Evolutionary conservation across 2,888 invertebrate genomes (phyloP).

Genomic region (Aleiodes testaceus): DNA sequence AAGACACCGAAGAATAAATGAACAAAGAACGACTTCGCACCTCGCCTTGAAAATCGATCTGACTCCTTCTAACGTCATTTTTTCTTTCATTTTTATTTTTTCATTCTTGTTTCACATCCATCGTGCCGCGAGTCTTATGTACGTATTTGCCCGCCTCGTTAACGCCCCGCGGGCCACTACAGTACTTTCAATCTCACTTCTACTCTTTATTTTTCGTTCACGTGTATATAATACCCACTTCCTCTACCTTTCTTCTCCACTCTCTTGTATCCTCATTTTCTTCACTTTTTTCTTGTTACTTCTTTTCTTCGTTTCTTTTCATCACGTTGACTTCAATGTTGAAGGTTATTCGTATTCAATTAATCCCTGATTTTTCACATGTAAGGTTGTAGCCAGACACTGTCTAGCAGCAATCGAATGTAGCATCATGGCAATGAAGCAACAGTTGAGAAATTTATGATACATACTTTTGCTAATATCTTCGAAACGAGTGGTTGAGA

Average conservation of each 20-base stretch:
- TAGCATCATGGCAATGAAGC: neutral
- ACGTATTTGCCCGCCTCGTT: constrained; percentile 66
- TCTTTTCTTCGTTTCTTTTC: constrained; percentile 36
- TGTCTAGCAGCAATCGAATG: neutral
- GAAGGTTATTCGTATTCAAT: neutral
- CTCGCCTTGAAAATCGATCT: constrained; percentile 57
- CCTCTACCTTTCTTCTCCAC: constrained; percentile 40
- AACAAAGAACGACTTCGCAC: constrained; percentile 59
- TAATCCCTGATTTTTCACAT: neutral
- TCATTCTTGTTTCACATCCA: constrained; percentile 39
- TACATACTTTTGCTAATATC: too few relatives aligned
- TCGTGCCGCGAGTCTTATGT: constrained; percentile 44
- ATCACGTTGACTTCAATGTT: neutral
- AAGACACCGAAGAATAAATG: neutral
- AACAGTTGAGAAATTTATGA: neutral
- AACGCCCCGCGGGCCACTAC: constrained; percentile 61
- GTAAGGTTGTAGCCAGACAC: neutral
- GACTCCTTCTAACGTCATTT: constrained; percentile 24
- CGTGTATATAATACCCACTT: constrained; percentile 47
- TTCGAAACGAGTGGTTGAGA: too few relatives aligned
- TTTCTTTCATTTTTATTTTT: constrained; percentile 39
- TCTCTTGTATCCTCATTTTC: constrained; percentile 35
- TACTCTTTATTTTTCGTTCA: constrained; percentile 23
- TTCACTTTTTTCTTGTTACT: constrained; percentile 19
- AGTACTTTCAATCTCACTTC: constrained; percentile 15